Percentiles rank a stretch among this genome's conserved stretches.
phyloP scores from a whole-genome alignment of 1,140 invertebrate species.

The Drosophila ohnishii region DNA sequence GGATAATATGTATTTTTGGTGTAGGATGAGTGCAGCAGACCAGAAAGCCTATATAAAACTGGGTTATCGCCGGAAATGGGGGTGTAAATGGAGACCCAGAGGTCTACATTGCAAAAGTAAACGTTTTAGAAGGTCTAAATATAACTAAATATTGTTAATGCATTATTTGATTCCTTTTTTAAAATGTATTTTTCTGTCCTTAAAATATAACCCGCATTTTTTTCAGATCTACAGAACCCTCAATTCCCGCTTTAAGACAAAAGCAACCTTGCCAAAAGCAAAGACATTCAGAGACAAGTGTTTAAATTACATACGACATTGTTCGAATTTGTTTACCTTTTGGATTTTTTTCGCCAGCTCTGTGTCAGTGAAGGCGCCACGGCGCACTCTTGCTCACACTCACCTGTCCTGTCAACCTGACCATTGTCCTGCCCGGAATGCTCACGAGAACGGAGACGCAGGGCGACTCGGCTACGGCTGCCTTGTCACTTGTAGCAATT shows the following conservation, averaged over 20 bases:
- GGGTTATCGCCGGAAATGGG: conserved; percentile 11
- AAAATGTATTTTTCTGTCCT: background rate
- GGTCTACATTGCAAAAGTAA: background rate
- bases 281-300: conserved; percentile 29
- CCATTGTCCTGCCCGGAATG: conserved; percentile 33
- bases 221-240: background rate
- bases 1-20: conserved; percentile 26
- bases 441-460: conserved; percentile 1
- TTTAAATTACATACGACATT: conserved; percentile 45
- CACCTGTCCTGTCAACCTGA: conserved; percentile 48
- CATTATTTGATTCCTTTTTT: background rate
- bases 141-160: background rate
- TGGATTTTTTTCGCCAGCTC: conserved; percentile 39
- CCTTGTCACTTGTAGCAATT: conserved; percentile 74
- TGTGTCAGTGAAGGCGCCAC: conserved; percentile 22
- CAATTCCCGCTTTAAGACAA: background rate
- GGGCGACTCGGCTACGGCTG: conserved; percentile 11
- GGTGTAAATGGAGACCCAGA: background rate
- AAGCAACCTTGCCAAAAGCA: conserved; percentile 15
- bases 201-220: background rate
- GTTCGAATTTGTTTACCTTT: conserved; percentile 47
- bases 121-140: background rate
- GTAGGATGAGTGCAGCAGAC: conserved; percentile 55
- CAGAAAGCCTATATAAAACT: conserved; percentile 50
- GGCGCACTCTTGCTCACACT: conserved; percentile 12